A percentile compares a stretch with the other conserved stretches of the same genome.
These are phyloP conservation scores for Crypturellus tataupa DNA, from an alignment of 2,797 vertebrate genomes.

Conservation along the genomic window DNA sequence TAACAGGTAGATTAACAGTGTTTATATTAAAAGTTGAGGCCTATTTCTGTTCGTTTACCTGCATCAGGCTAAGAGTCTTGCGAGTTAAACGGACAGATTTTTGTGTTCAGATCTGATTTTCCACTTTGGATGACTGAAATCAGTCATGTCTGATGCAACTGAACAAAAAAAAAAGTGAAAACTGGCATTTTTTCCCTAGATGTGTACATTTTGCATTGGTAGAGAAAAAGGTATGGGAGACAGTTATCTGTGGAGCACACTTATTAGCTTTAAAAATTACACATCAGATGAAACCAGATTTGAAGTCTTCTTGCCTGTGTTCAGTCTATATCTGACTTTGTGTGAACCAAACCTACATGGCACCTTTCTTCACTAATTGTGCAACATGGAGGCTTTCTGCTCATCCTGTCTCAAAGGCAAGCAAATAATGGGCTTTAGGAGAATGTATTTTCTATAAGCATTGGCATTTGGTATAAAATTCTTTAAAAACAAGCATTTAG, in stretches of 20 bases:
- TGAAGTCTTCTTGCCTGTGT: slow-evolving; percentile 10
- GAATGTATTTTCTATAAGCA: slow-evolving; percentile 33
- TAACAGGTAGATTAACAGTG: background rate
- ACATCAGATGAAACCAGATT: slow-evolving; percentile 4
- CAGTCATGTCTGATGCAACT: background rate
- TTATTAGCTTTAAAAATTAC: background rate
- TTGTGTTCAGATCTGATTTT: slow-evolving; percentile 35
- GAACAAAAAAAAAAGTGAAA: background rate
- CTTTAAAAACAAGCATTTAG: background rate
- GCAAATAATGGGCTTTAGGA: background rate
- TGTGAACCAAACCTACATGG: slow-evolving; percentile 26
- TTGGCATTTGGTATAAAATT: background rate
- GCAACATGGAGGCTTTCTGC: slow-evolving; percentile 15
- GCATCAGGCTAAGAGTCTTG: background rate
- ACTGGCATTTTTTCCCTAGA: background rate
- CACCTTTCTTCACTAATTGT: slow-evolving; percentile 55
- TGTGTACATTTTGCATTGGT: background rate
- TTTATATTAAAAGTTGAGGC: background rate
- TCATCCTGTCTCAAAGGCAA: slow-evolving; percentile 45
- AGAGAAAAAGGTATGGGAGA: background rate
- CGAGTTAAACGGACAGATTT: background rate
- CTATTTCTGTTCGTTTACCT: slow-evolving; percentile 15
- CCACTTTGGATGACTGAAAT: slow-evolving; percentile 14
- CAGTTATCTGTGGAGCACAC: background rate
- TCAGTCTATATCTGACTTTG: background rate